These are phyloP conservation scores for Thelaira solivaga DNA, from an alignment of 2,888 invertebrate species.

Conservation along the genomic window DNA sequence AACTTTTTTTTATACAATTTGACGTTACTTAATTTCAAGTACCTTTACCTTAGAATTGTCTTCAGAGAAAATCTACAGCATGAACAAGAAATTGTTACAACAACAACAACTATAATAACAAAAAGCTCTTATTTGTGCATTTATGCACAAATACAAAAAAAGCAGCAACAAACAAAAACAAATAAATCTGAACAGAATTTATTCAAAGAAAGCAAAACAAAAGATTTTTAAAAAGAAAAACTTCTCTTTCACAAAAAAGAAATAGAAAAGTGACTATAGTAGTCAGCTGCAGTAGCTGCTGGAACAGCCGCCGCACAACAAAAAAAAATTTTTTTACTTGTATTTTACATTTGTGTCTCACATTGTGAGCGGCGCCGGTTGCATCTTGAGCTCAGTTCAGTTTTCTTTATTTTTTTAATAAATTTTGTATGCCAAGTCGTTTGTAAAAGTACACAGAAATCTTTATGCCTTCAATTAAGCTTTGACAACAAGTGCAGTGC, in stretches of 20 bases:
- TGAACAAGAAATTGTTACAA: conserved; percentile 18
- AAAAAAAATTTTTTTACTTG: neutral
- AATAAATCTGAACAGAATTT: conserved; percentile 39
- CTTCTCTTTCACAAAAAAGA: neutral
- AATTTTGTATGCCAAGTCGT: conserved; percentile 68
- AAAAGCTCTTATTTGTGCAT: conserved; percentile 62
- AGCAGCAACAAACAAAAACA: neutral
- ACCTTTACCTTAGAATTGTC: conserved; percentile 57
- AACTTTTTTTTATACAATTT: conserved; percentile 43
- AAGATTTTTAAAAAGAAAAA: conserved; percentile 51
- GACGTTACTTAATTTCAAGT: conserved; percentile 62
- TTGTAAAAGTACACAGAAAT: conserved; percentile 68
- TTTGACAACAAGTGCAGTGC: conserved; percentile 73
- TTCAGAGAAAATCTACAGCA: conserved; percentile 53
- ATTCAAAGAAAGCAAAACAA: conserved; percentile 54
- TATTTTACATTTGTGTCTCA: conserved; percentile 29
- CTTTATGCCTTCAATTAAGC: conserved; percentile 75
- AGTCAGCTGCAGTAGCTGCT: conserved; percentile 13
- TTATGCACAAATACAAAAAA: conserved; percentile 59
- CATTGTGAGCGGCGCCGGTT: conserved; percentile 27
- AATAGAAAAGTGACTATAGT: conserved; percentile 20
- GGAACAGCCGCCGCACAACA: neutral
- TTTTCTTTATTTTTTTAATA: conserved; percentile 13
- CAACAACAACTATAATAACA: conserved; percentile 24
- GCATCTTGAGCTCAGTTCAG: conserved; percentile 63